Evolutionary conservation across 2,113 vertebrate species (phyloP), one percentile per base, ranked within the genome.

Genomic region (Bubo bubo): DNA sequence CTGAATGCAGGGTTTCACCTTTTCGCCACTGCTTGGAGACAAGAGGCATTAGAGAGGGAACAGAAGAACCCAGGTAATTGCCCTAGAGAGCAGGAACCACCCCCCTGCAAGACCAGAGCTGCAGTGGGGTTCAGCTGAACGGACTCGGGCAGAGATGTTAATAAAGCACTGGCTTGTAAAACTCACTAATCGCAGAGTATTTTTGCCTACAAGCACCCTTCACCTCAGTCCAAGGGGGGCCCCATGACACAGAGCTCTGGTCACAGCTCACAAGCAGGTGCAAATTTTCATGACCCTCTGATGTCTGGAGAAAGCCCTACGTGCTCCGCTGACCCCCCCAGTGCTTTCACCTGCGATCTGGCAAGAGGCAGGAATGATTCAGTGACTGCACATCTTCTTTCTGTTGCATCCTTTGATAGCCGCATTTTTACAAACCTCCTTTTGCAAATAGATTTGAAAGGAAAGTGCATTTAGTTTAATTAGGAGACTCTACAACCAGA

Each of bases 181-280:
- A 14, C 32, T 39, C 41, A 2, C 66, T n/a, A 41, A 8, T 13
- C 0, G 4, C 1, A 1, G 24, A 45, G 35, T 12, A 11, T 10
- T 58, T 68, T 14, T 56, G 39, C 53, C 37, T 32, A 19, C 0
- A 1, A 73, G 47, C 21, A n/a, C 28, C 35, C 41, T 63, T 60
- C 41, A 10, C 10, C 28, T 68, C 50, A 26, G 1, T 7, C 67
- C 21, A 8, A 20, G 28, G 17, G 37, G 35, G 20, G 52, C 23
- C 23, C 23, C 27, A 1, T 13, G 23, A 45, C 18, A 4, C 53
- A 67, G 77, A 84, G 24, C 55, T 58, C 55, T 58, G 43, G 9
- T 34, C 43, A n/a, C 28, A 35, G 49, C 34, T 63, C 34, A 47
- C 28, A 41, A 11, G 15, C 43, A 74, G 22, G 15, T 52, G 60